Evolutionary conservation across 1,140 invertebrate genomes (phyloP).

Genomic region (Hyles euphorbiae): DNA sequence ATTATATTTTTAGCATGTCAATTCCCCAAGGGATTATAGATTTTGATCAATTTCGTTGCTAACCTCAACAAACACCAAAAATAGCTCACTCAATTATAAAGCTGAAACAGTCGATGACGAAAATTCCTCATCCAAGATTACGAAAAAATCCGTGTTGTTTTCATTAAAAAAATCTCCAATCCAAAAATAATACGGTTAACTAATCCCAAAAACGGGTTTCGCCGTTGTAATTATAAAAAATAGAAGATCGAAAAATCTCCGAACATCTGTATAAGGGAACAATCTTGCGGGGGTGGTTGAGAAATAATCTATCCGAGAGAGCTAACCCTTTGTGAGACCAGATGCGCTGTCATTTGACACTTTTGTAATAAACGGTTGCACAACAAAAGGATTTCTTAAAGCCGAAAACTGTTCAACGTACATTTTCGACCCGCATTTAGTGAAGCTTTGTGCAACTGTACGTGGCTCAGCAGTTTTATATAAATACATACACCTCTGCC

Average conservation of each 20-base stretch:
- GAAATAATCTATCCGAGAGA: slow-evolving; percentile 71
- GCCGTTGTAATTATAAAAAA: slow-evolving; percentile 27
- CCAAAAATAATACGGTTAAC: slow-evolving; percentile 7
- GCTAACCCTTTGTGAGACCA: slow-evolving; percentile 71
- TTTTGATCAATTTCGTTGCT: too few relatives aligned
- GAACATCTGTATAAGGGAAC: slow-evolving; percentile 72
- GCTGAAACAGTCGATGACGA: too few relatives aligned
- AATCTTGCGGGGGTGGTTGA: slow-evolving; percentile 71
- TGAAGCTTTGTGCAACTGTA: slow-evolving; percentile 42
- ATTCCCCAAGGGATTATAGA: too few relatives aligned
- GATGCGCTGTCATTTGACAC: slow-evolving; percentile 75
- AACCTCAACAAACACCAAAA: too few relatives aligned
- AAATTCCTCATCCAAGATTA: background rate
- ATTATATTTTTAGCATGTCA: too few relatives aligned
- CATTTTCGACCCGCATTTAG: slow-evolving; percentile 68
- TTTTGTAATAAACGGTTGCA: slow-evolving; percentile 76
- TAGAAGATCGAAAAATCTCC: slow-evolving; percentile 21
- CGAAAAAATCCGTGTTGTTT: slow-evolving; percentile 3
- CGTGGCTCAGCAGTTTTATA: too few relatives aligned
- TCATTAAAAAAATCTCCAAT: background rate
- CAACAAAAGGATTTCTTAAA: slow-evolving; percentile 73
- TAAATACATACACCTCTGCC: too few relatives aligned
- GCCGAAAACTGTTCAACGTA: slow-evolving; percentile 69
- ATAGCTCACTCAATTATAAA: too few relatives aligned
- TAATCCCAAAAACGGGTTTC: slow-evolving; percentile 22